Evolutionary conservation across 2,797 vertebrate genomes (phyloP).

Genomic region (Hippocampus kuda): DNA sequence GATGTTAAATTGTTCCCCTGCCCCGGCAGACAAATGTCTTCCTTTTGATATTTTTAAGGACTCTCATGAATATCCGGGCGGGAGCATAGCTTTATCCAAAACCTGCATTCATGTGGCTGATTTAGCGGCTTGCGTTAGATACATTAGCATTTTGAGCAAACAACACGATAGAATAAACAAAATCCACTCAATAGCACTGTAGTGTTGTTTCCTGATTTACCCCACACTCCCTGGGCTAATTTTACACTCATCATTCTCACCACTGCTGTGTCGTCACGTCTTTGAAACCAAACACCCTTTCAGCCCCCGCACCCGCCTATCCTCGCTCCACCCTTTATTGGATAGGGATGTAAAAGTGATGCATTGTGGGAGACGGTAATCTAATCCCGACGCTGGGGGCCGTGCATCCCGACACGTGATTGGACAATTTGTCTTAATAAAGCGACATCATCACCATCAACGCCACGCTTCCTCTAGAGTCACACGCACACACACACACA

Average conservation of each 20-base stretch:
- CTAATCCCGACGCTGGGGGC: constrained; percentile 60
- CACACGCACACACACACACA: constrained; percentile 36
- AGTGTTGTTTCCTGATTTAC: not conserved
- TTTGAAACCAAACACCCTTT: constrained; percentile 6
- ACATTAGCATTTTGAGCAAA: not conserved
- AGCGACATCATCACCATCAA: constrained; percentile 41
- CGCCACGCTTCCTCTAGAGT: constrained; percentile 23
- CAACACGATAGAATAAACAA: not conserved
- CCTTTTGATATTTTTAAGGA: too few species aligned
- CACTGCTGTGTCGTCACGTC: constrained; percentile 7
- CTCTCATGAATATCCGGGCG: not conserved
- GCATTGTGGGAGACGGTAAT: constrained; percentile 64
- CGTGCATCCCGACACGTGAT: constrained; percentile 48
- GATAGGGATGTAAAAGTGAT: constrained; percentile 53
- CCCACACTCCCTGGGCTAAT: not conserved
- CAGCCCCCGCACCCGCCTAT: not conserved
- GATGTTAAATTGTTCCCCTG: too few species aligned
- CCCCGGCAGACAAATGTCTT: too few species aligned
- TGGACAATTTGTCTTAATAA: constrained; percentile 64
- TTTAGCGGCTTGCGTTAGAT: too few species aligned
- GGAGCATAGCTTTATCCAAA: not conserved
- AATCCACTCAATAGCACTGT: not conserved
- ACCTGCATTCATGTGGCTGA: too few species aligned
- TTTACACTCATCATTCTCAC: not conserved
- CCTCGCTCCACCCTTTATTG: constrained; percentile 32